phyloP scores from a whole-genome alignment of 2,888 invertebrate species.

The Rhingia rostrata region DNA sequence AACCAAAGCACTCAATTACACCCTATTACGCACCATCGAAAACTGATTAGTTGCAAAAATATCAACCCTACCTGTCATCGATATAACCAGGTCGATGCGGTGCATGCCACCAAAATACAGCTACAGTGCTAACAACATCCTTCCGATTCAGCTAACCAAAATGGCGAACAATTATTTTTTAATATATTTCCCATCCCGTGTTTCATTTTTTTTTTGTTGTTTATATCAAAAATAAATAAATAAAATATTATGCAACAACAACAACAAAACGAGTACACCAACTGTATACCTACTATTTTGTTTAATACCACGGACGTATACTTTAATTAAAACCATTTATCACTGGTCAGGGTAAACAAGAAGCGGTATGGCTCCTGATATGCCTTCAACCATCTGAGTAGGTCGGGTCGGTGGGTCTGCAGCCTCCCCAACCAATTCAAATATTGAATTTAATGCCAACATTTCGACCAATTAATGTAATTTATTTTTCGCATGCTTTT shows the following conservation, averaged over 20 bases:
- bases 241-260: background rate
- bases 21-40: no score
- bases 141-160: conserved; percentile 20
- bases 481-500: conserved; percentile 68
- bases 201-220: conserved; percentile 1
- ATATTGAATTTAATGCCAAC: conserved; percentile 73
- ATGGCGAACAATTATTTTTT: background rate
- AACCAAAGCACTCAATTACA: no score
- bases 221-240: conserved; percentile 10
- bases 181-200: background rate
- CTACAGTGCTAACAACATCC: conserved; percentile 28
- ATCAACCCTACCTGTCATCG: conserved; percentile 4
- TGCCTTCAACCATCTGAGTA: background rate
- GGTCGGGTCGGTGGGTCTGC: no score
- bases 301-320: conserved; percentile 20
- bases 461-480: conserved; percentile 71
- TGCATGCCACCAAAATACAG: background rate
- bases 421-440: conserved; percentile 44
- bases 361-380: background rate
- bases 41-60: background rate
- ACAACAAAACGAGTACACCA: background rate
- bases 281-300: background rate
- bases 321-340: conserved; percentile 71
- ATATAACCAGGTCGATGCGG: background rate
- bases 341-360: conserved; percentile 60